These are phyloP conservation scores for Cricetomys ansorgei DNA, from an alignment of 2,113 vertebrate genomes.

Conservation along the genomic window DNA sequence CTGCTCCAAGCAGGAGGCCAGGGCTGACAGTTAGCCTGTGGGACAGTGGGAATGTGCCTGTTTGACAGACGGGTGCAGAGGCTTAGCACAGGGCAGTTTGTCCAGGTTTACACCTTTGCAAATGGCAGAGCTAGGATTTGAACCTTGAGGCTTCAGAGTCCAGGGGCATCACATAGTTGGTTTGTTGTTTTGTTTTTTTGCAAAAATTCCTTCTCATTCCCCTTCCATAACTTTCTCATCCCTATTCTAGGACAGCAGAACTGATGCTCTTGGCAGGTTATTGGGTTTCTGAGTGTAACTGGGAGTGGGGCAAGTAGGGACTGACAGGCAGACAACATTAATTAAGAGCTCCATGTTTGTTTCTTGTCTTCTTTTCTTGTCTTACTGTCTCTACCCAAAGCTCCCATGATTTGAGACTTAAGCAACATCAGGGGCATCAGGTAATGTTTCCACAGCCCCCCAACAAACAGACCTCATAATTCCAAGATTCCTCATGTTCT, in stretches of 20 bases:
- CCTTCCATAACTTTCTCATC: background rate
- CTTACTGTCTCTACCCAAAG: background rate
- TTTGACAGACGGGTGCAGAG: background rate
- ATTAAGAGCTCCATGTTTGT: background rate
- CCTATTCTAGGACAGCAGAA: background rate
- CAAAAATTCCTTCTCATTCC: background rate
- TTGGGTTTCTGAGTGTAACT: background rate
- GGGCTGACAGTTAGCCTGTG: rapidly evolving
- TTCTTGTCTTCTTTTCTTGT: background rate
- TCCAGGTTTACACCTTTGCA: background rate
- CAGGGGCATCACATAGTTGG: background rate
- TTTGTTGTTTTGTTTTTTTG: background rate
- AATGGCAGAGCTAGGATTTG: background rate
- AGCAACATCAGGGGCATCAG: background rate
- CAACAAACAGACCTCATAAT: background rate
- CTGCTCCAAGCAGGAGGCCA: rapidly evolving
- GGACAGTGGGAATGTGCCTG: background rate
- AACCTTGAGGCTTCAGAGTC: background rate
- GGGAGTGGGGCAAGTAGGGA: background rate
- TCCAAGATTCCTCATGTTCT: background rate
- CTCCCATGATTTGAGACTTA: rapidly evolving
- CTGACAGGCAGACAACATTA: rapidly evolving
- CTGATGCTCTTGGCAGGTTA: no score
- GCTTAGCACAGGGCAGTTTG: background rate
- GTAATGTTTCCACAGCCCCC: background rate